phyloP scores from a whole-genome alignment of 2,888 invertebrate genomes.

The Galeopsomyia nigrocyanea region DNA sequence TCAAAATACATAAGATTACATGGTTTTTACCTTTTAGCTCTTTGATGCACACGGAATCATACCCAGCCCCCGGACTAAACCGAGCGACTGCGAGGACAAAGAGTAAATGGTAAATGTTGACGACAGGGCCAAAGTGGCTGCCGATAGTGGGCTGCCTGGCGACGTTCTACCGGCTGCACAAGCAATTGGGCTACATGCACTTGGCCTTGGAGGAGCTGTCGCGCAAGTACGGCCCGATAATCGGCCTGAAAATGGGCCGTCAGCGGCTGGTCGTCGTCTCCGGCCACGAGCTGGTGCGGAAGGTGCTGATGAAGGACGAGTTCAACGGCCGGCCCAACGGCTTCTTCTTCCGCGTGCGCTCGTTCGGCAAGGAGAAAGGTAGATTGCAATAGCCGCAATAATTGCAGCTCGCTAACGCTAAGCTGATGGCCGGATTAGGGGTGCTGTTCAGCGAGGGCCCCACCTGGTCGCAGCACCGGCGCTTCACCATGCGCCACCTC shows the following conservation, averaged over 20 bases:
- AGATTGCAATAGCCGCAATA: neutral
- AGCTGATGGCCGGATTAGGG: constrained; percentile 71
- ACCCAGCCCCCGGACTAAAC: too few species aligned
- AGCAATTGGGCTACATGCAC: constrained; percentile 71
- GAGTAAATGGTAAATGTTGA: neutral
- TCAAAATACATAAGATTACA: too few species aligned
- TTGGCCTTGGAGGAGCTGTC: constrained; percentile 74
- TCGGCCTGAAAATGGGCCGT: constrained; percentile 77
- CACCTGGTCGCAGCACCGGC: constrained; percentile 77
- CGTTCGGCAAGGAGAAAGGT: constrained; percentile 79
- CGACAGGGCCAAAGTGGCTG: constrained; percentile 72
- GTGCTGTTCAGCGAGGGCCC: constrained; percentile 79
- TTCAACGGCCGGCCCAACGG: constrained; percentile 81
- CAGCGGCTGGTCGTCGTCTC: constrained; percentile 76
- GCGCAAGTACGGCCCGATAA: constrained; percentile 74
- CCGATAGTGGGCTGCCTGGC: constrained; percentile 72
- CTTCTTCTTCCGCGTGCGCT: constrained; percentile 77
- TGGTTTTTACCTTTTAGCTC: too few species aligned
- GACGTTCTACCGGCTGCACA: constrained; percentile 64
- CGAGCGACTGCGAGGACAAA: too few species aligned
- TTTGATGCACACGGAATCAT: too few species aligned
- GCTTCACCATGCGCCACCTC: constrained; percentile 77
- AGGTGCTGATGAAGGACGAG: constrained; percentile 74
- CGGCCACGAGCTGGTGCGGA: constrained; percentile 74
- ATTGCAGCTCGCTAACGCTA: neutral